Conservation (phyloP, 92 coral and sea anemone genomes). For the Montipora capitata region DNA sequence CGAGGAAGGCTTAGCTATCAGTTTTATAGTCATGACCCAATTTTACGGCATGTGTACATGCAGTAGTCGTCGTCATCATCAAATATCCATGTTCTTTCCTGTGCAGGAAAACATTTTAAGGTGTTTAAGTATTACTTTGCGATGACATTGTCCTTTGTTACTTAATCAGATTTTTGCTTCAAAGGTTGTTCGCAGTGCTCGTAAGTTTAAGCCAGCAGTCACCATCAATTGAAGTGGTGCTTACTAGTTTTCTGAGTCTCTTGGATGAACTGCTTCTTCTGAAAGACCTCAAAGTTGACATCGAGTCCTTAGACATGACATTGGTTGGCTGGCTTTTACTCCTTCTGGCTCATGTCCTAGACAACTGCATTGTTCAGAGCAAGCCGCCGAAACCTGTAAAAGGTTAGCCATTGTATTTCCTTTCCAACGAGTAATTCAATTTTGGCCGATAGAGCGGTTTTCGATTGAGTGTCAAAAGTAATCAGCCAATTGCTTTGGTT, state of each 20-base stretch:
- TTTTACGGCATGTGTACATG: too few species aligned
- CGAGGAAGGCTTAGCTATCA: too few species aligned
- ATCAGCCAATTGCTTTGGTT: too few species aligned
- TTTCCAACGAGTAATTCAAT: too few species aligned
- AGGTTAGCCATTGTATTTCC: slow-evolving; percentile 4
- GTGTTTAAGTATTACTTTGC: too few species aligned
- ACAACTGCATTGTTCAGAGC: slow-evolving; percentile 75
- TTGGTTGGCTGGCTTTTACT: slow-evolving; percentile 94
- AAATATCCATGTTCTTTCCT: too few species aligned
- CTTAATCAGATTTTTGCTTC: background rate
- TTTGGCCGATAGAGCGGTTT: too few species aligned
- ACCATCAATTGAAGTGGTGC: slow-evolving; percentile 78
- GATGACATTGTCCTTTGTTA: background rate
- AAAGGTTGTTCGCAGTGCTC: slow-evolving; percentile 91
- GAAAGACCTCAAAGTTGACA: slow-evolving; percentile 60
- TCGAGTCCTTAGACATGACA: slow-evolving; percentile 70
- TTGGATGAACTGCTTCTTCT: slow-evolving; percentile 79
- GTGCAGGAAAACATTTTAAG: too few species aligned
- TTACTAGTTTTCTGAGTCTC: slow-evolving; percentile 85
- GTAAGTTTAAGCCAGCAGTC: slow-evolving; percentile 89
- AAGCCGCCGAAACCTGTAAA: slow-evolving; percentile 26
- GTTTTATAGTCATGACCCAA: too few species aligned
- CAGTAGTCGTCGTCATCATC: too few species aligned
- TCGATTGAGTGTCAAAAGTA: too few species aligned
- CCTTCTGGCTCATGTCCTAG: slow-evolving; percentile 87